Evolutionary conservation across 2,113 vertebrate species (phyloP).

Genomic region (Hyla sarda): DNA sequence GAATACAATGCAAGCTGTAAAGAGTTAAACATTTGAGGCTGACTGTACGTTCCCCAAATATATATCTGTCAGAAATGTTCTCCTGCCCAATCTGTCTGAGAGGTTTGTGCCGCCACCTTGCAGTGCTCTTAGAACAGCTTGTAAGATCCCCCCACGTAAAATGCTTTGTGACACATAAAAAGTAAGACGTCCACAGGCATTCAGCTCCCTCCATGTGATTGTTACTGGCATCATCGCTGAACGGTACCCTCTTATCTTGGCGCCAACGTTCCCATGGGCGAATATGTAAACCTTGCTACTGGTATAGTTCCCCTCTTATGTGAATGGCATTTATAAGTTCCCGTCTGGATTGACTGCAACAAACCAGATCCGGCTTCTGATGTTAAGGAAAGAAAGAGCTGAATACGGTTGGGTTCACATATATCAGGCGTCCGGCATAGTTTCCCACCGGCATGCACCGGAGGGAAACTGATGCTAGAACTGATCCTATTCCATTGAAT

Average conservation of each 20-base stretch:
- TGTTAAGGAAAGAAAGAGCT: too few species aligned
- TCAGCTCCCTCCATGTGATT: not conserved
- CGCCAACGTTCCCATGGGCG: slow-evolving; percentile 45
- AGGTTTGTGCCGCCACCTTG: slow-evolving; percentile 25
- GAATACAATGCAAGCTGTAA: not conserved
- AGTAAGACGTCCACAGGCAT: not conserved
- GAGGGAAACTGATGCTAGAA: too few species aligned
- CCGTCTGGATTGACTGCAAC: not conserved
- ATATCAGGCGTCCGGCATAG: too few species aligned
- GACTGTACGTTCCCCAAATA: slow-evolving; percentile 42
- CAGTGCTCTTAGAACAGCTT: not conserved
- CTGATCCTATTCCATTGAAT: too few species aligned
- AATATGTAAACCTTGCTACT: not conserved
- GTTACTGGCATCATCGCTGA: not conserved
- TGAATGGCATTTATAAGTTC: not conserved
- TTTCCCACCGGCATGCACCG: too few species aligned
- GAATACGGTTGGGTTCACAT: not conserved
- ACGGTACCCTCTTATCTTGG: slow-evolving; percentile 46
- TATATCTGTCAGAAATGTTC: slow-evolving; percentile 57
- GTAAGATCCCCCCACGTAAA: slow-evolving; percentile 38
- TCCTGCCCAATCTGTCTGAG: slow-evolving; percentile 55
- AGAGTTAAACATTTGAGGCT: not conserved
- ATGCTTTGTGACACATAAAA: slow-evolving; percentile 56
- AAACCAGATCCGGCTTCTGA: not conserved
- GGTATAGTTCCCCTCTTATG: not conserved